phyloP scores from a whole-genome alignment of 2,113 vertebrate species.

The Bathybates hornii region DNA sequence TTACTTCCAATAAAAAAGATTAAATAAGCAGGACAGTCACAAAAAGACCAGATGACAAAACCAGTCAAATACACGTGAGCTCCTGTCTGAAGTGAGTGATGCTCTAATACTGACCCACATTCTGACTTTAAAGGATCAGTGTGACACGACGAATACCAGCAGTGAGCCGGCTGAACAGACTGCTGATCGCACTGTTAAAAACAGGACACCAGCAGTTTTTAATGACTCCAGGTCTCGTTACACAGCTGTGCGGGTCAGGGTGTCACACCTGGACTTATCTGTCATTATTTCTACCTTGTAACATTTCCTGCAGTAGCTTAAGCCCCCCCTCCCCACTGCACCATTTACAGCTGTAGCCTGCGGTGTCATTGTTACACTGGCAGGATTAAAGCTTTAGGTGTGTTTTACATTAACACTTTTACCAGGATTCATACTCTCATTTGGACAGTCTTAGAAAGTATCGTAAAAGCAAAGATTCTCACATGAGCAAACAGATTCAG shows the following conservation, averaged over 20 bases:
- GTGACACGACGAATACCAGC: fast-evolving
- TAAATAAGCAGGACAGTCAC: background rate
- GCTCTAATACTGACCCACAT: background rate
- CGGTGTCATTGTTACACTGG: background rate
- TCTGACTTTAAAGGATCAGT: background rate
- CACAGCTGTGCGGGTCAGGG: background rate
- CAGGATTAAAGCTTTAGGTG: background rate
- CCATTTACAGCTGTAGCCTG: background rate
- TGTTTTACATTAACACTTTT: background rate
- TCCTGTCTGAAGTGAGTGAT: background rate
- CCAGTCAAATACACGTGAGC: background rate
- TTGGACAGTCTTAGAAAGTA: background rate
- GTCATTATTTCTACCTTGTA: background rate
- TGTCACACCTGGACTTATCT: background rate
- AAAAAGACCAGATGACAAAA: background rate
- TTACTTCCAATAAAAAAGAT: background rate
- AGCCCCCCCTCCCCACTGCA: background rate
- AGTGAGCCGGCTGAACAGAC: background rate
- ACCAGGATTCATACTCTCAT: background rate
- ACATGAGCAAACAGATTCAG: background rate
- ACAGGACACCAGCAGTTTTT: background rate
- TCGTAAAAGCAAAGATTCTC: background rate
- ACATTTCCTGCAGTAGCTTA: background rate
- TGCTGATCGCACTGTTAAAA: background rate
- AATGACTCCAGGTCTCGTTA: background rate